These are phyloP conservation scores for Centrocercus urophasianus DNA, from an alignment of 2,113 vertebrate species.

Conservation along the genomic window DNA sequence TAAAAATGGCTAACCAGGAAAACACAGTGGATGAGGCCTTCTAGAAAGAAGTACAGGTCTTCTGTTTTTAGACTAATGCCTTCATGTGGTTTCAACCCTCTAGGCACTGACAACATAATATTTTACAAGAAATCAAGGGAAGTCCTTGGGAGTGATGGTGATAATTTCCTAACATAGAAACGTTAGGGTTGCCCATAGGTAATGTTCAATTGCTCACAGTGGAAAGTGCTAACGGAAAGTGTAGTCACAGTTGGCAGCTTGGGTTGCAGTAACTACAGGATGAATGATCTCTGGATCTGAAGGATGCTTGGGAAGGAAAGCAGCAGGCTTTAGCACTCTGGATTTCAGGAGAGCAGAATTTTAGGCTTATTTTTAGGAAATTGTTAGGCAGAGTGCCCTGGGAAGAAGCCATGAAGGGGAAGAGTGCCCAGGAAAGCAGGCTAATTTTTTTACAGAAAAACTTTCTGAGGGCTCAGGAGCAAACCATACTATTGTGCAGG, in stretches of 20 bases:
- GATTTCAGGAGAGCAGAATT: neutral
- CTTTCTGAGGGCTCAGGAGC: neutral
- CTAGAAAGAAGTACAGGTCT: neutral
- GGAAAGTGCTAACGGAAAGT: neutral
- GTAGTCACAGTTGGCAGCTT: neutral
- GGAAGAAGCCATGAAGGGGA: constrained; percentile 37
- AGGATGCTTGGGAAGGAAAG: neutral
- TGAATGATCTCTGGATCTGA: neutral
- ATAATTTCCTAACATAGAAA: neutral
- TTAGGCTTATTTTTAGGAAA: constrained; percentile 31
- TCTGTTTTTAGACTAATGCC: neutral
- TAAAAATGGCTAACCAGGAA: neutral
- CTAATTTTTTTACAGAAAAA: constrained; percentile 38
- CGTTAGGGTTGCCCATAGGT: neutral
- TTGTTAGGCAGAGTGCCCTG: constrained; percentile 10
- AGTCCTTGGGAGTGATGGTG: neutral
- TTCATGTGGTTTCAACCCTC: neutral
- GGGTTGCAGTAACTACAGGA: neutral
- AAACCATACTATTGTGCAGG: constrained; percentile 12
- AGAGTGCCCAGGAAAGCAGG: constrained; percentile 46
- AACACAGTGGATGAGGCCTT: neutral
- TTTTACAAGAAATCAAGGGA: neutral
- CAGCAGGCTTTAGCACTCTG: neutral
- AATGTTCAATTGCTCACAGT: neutral
- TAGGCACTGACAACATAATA: neutral